Percentiles rank a stretch among this genome's conserved stretches.
These are phyloP conservation scores for Carterocephalus palaemon DNA, from an alignment of 2,888 invertebrate species.

Conservation along the genomic window DNA sequence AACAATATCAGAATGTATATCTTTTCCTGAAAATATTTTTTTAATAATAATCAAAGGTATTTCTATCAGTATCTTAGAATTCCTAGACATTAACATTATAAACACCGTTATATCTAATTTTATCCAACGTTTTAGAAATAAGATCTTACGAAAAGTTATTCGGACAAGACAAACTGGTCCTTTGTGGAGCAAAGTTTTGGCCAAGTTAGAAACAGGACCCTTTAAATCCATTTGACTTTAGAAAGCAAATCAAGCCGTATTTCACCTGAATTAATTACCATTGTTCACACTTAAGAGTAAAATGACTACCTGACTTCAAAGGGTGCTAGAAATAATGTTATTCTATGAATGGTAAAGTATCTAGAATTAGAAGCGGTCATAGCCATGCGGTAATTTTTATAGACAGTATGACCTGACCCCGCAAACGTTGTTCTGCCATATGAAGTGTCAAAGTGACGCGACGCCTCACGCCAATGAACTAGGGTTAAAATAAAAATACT, in stretches of 20 bases:
- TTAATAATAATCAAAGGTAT: no score
- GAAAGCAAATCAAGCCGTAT: slow-evolving; percentile 1
- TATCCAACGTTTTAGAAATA: background rate
- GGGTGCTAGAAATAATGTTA: background rate
- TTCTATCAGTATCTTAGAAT: background rate
- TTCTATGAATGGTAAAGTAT: no score
- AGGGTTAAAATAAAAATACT: no score
- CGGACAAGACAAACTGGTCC: background rate
- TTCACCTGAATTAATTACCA: slow-evolving; percentile 1
- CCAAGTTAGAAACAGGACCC: background rate
- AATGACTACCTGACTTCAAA: background rate
- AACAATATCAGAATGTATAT: no score
- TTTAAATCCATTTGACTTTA: slow-evolving; percentile 3
- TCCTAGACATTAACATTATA: background rate
- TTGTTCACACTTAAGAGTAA: background rate
- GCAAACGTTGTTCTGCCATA: no score
- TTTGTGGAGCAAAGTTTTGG: background rate
- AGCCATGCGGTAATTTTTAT: no score
- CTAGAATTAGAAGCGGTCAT: no score
- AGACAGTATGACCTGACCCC: no score
- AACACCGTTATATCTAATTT: background rate
- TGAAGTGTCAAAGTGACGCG: no score
- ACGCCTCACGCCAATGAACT: no score
- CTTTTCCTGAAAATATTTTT: no score
- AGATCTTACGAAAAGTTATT: background rate